Evolutionary conservation across 1,140 invertebrate species (phyloP), one percentile per base, ranked within the genome.

Genomic region (Psilanteris sp.): DNA sequence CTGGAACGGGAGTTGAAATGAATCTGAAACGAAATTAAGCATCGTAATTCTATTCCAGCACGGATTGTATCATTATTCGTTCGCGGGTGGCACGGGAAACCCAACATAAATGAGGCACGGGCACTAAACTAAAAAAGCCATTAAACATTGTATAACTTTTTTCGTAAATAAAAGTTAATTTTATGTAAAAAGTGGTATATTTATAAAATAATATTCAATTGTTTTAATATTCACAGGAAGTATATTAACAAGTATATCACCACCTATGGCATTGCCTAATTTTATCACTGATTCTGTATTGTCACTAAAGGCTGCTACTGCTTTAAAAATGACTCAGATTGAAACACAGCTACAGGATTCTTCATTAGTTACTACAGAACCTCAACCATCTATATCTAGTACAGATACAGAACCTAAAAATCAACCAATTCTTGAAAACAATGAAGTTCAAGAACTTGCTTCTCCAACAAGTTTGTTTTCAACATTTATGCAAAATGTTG

Each of bases 191-290:
- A n/a, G n/a, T n/a, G n/a, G n/a, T n/a, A n/a, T n/a, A n/a, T n/a
- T n/a, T n/a, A n/a, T n/a, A n/a, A n/a, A n/a, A n/a, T n/a, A n/a
- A n/a, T n/a, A n/a, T n/a, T n/a, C n/a, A n/a, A n/a, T n/a, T 2
- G 52, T 74, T 5, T 78, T 79, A 24, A 57, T 77, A 8, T 78
- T 68, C 11, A 46, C 81, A 9, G 80, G 81, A 24, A 87, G 81
- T 62, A 54, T 89, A 13, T 70, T 90, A 5, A 86, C 87, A 9
- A 89, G 83, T 54, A 78, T 90, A 16, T 79, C 87, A 22, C 89
- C 89, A 2, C 89, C 89, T 1, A 86, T 83, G 26, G 85, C 85
- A 7, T 61, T 90, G 7, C 89, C 89, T 0, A 88, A 81, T 74
- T 90, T 90, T 55, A 66, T 90, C 9, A 82, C 86, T 3, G 82